Evolutionary conservation across 2,888 invertebrate species (phyloP).

Genomic region (Branchellion lobata): DNA sequence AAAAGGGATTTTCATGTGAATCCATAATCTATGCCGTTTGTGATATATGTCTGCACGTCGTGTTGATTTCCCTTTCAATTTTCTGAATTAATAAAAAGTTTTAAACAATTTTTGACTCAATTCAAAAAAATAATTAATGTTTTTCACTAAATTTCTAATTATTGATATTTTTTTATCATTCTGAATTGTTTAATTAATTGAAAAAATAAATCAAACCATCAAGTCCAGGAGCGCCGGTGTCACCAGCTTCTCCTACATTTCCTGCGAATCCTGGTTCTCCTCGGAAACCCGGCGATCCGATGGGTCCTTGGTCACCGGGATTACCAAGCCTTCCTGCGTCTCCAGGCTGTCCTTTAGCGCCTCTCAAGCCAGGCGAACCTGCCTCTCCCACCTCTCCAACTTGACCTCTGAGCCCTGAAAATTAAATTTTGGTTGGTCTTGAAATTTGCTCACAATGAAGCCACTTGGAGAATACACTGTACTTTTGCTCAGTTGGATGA

Average conservation of each 20-base stretch:
- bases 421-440: not conserved
- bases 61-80: too few species aligned
- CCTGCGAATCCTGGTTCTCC: constrained; percentile 31
- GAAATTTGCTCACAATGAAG: not conserved
- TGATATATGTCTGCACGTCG: too few species aligned
- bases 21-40: too few species aligned
- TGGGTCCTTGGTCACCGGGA: constrained; percentile 32
- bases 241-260: not conserved
- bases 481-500: too few species aligned
- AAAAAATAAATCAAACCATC: constrained; percentile 24
- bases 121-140: too few species aligned
- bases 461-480: too few species aligned
- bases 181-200: not conserved
- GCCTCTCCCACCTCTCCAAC: constrained; percentile 20
- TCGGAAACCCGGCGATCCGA: constrained; percentile 43
- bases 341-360: constrained; percentile 49
- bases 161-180: not conserved
- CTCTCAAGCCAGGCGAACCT: constrained; percentile 25
- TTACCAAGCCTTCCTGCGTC: constrained; percentile 26
- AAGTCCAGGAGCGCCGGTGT: not conserved
- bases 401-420: constrained; percentile 30
- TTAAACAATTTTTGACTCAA: too few species aligned
- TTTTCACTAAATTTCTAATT: not conserved
- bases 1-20: too few species aligned
- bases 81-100: too few species aligned